These are phyloP conservation scores for Stegostoma tigrinum DNA, from an alignment of 2,113 vertebrate species.

Conservation along the genomic window DNA sequence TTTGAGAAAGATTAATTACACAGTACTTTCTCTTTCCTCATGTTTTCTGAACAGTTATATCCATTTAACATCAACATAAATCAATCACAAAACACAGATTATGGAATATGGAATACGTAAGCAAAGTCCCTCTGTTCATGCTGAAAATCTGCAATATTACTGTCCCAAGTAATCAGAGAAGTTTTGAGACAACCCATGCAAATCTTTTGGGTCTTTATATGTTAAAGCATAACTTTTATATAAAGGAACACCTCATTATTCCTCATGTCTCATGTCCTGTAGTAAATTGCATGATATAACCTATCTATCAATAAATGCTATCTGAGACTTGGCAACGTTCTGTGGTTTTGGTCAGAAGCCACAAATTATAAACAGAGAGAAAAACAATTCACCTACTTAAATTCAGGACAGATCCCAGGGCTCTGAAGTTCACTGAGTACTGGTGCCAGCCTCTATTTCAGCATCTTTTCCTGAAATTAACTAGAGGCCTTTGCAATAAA, in stretches of 20 bases:
- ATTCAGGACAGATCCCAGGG: neutral
- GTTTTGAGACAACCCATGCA: neutral
- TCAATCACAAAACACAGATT: neutral
- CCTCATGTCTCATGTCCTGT: neutral
- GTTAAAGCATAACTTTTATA: neutral
- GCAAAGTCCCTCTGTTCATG: neutral
- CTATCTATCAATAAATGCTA: constrained; percentile 17
- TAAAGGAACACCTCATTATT: neutral
- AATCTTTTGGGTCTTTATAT: neutral
- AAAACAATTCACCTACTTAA: constrained; percentile 17
- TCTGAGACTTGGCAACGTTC: constrained; percentile 7
- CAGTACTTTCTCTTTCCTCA: neutral
- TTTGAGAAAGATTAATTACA: neutral
- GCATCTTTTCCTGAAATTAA: constrained; percentile 6
- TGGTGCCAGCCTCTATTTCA: neutral
- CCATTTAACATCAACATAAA: neutral
- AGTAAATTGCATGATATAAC: neutral
- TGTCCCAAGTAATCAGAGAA: neutral
- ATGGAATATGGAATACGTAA: neutral
- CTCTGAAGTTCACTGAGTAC: neutral
- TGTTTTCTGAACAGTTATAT: neutral
- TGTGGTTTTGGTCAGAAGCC: neutral
- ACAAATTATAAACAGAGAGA: constrained; percentile 25
- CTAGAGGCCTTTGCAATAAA: neutral
- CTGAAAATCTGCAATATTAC: neutral